Evolutionary conservation across 2,888 invertebrate genomes (phyloP).

Genomic region (Dryomyza anilis): DNA sequence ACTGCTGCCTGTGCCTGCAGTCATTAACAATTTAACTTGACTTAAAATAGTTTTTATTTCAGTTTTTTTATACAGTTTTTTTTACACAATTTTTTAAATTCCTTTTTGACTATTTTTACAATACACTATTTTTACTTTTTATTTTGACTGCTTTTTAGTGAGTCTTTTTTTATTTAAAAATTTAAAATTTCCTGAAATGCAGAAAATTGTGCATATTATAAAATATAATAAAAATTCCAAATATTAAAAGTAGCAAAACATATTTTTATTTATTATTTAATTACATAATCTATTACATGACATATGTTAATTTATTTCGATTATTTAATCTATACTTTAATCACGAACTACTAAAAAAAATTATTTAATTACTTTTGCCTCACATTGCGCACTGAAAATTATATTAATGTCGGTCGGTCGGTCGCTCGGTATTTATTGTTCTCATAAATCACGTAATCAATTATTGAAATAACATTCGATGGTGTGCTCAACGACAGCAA

Average conservation of each 20-base stretch:
- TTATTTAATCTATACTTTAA: no score
- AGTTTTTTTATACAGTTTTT: no score
- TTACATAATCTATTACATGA: no score
- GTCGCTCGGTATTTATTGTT: not conserved
- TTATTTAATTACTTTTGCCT: not conserved
- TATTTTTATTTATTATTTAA: no score
- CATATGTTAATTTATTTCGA: no score
- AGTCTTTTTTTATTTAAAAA: no score
- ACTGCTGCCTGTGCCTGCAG: no score
- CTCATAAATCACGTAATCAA: slow-evolving; percentile 19
- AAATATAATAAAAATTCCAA: no score
- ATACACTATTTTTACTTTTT: not conserved
- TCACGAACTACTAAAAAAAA: not conserved
- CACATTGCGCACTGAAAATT: not conserved
- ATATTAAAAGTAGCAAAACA: no score
- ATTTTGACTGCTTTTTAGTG: no score
- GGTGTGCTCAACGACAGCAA: not conserved
- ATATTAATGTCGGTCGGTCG: not conserved
- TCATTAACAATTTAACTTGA: slow-evolving; percentile 17
- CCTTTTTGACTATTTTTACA: not conserved
- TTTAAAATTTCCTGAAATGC: no score
- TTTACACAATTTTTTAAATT: not conserved
- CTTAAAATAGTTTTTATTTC: slow-evolving; percentile 4
- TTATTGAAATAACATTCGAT: slow-evolving; percentile 12
- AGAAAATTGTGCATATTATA: no score